A percentile compares a stretch with the other conserved stretches of the same genome.
These are phyloP conservation scores for Colletes collaris DNA, from an alignment of 2,888 invertebrate genomes.

Conservation along the genomic window DNA sequence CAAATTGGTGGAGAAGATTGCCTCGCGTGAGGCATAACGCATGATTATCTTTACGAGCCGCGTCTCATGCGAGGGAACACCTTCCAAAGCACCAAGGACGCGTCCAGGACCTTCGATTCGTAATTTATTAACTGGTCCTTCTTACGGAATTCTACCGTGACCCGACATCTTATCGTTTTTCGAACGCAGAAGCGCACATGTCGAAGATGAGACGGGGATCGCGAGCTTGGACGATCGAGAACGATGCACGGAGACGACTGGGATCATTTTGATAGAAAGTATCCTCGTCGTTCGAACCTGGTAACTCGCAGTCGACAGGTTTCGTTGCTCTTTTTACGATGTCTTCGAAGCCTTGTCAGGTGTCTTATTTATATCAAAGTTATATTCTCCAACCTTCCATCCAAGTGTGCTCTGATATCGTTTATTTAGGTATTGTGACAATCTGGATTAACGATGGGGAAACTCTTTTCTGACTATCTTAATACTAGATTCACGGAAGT, in stretches of 20 bases:
- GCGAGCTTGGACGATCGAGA: too few species aligned
- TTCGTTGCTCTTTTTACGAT: neutral
- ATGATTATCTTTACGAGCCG: slow-evolving; percentile 20
- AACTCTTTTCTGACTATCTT: too few species aligned
- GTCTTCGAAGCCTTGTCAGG: neutral
- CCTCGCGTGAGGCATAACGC: neutral
- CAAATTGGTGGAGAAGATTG: neutral
- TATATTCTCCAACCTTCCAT: neutral
- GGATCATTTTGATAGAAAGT: too few species aligned
- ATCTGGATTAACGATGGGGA: too few species aligned
- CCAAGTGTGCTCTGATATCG: neutral
- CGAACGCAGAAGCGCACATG: too few species aligned
- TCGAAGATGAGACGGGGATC: too few species aligned
- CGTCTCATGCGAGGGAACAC: slow-evolving; percentile 27
- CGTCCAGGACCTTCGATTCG: slow-evolving; percentile 33
- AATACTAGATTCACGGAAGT: too few species aligned
- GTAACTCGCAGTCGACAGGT: too few species aligned
- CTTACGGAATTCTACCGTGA: neutral
- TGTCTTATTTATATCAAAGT: neutral
- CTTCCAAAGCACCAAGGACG: slow-evolving; percentile 49
- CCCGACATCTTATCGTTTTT: too few species aligned
- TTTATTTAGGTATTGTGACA: too few species aligned
- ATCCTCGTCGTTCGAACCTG: too few species aligned
- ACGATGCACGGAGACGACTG: too few species aligned
- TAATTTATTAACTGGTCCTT: slow-evolving; percentile 46